phyloP scores from a whole-genome alignment of 2,797 vertebrate species.

The Lepilemur septentrionalis region DNA sequence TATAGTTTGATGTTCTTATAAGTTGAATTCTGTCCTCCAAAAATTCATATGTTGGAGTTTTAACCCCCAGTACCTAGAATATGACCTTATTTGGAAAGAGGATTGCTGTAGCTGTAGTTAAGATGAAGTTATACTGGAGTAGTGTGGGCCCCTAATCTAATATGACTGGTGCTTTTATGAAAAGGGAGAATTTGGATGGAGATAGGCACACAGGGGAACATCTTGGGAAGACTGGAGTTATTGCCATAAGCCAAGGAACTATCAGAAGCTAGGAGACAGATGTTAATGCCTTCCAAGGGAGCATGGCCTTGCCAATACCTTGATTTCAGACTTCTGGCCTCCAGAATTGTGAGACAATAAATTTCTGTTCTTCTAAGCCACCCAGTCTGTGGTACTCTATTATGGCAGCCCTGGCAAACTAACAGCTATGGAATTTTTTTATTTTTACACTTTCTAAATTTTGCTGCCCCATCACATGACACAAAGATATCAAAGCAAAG shows the following conservation, averaged over 20 bases:
- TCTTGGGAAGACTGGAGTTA: neutral
- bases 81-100: slow-evolving; percentile 28
- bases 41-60: neutral
- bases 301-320: neutral
- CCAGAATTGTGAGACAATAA: neutral
- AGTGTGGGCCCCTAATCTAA: neutral
- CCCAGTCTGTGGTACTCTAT: neutral
- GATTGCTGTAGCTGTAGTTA: neutral
- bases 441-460: neutral
- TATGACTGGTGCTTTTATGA: neutral
- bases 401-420: neutral
- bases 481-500: neutral
- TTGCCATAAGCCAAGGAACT: neutral
- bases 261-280: neutral
- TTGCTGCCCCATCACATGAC: neutral
- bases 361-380: neutral
- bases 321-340: neutral
- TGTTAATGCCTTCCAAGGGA: neutral
- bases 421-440: neutral
- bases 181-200: neutral
- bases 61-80: neutral
- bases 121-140: neutral
- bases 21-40: neutral
- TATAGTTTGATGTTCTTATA: neutral
- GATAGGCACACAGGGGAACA: neutral